A percentile compares a stretch with the other conserved stretches of the same genome.
Conservation (phyloP, 2,888 invertebrate genomes). For the Xestobium rufovillosum region DNA sequence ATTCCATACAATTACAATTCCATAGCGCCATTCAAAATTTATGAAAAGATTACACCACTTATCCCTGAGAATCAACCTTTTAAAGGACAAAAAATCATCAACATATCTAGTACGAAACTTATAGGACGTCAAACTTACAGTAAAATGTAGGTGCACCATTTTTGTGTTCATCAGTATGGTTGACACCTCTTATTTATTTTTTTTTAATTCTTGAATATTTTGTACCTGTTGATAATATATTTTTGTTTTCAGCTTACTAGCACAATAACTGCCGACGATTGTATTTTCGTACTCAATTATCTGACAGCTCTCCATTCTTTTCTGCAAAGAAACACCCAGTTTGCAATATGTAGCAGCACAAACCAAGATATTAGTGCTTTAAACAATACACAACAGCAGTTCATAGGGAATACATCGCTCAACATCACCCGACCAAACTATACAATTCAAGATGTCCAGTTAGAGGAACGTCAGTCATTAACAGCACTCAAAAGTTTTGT, state of each 20-base stretch:
- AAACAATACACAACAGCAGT: neutral
- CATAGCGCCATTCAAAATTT: too few species aligned
- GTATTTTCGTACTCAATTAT: conserved; percentile 65
- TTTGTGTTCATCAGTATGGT: neutral
- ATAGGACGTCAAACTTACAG: neutral
- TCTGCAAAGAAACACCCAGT: conserved; percentile 59
- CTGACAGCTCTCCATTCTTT: conserved; percentile 69
- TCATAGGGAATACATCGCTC: conserved; percentile 17
- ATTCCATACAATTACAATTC: too few species aligned
- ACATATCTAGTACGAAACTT: too few species aligned
- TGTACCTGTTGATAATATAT: too few species aligned
- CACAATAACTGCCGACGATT: conserved; percentile 60
- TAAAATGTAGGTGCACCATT: too few species aligned
- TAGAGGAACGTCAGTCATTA: conserved; percentile 69
- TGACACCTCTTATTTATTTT: too few species aligned
- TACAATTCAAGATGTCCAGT: conserved; percentile 44
- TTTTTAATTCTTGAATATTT: too few species aligned
- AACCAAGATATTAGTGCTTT: conserved; percentile 4
- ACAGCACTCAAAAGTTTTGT: conserved; percentile 59
- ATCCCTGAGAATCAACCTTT: too few species aligned
- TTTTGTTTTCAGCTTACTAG: conserved; percentile 53
- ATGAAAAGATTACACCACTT: too few species aligned
- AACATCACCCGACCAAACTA: conserved; percentile 26
- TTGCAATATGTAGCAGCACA: conserved; percentile 27
- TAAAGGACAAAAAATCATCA: too few species aligned